Evolutionary conservation across 2,888 invertebrate genomes (phyloP).

Genomic region (Dromius quadrimaculatus): DNA sequence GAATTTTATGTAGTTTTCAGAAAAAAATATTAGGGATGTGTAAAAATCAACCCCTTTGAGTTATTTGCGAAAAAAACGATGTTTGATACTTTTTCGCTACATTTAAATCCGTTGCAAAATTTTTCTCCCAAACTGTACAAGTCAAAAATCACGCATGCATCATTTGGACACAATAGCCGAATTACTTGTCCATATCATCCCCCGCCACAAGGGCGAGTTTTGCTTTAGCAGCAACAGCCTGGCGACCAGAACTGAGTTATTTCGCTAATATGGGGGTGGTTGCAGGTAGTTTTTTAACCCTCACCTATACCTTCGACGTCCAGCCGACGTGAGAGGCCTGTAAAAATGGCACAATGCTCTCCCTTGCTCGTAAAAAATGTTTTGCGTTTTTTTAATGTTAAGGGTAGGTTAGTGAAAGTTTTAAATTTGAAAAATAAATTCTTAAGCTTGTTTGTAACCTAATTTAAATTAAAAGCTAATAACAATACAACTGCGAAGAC

Average conservation of each 20-base stretch:
- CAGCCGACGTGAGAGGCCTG: slow-evolving; percentile 40
- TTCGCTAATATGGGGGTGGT: slow-evolving; percentile 54
- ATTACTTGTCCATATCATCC: slow-evolving; percentile 28
- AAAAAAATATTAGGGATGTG: no score
- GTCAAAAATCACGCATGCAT: slow-evolving; percentile 54
- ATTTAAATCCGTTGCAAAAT: slow-evolving; percentile 39
- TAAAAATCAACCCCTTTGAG: no score
- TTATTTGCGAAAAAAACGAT: no score
- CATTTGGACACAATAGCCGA: slow-evolving; percentile 47
- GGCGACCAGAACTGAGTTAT: slow-evolving; percentile 53
- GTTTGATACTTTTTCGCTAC: no score
- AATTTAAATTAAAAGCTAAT: slow-evolving; percentile 40
- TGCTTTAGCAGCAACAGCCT: slow-evolving; percentile 16
- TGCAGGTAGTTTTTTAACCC: slow-evolving; percentile 54
- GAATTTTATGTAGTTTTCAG: no score
- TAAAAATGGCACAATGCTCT: slow-evolving; percentile 45
- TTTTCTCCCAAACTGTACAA: slow-evolving; percentile 46
- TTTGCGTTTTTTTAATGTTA: slow-evolving; percentile 44
- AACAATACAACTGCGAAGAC: slow-evolving; percentile 14
- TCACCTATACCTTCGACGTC: slow-evolving; percentile 48
- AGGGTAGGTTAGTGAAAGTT: background rate
- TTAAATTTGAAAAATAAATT: background rate
- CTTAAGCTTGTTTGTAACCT: no score
- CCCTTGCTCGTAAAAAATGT: slow-evolving; percentile 35
- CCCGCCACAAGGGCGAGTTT: slow-evolving; percentile 12